phyloP scores from a whole-genome alignment of 2,797 vertebrate species.

The Gadopsis marmoratus region DNA sequence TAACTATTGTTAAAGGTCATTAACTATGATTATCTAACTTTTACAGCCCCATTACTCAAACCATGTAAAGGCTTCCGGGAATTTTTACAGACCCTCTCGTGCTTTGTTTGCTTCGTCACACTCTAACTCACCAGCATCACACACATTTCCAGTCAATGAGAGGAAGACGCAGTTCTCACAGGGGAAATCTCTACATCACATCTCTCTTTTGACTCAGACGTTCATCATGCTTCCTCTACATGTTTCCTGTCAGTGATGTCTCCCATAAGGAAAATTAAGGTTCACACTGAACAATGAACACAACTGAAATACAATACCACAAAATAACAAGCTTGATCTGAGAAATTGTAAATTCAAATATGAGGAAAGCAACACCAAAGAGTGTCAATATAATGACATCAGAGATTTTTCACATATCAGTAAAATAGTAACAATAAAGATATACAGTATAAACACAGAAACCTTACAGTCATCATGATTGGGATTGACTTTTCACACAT shows the following conservation, averaged over 20 bases:
- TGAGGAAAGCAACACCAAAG: conserved; percentile 22
- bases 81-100: conserved; percentile 31
- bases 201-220: conserved; percentile 73
- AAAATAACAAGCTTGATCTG: conserved; percentile 51
- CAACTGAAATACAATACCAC: conserved; percentile 34
- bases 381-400: conserved; percentile 56
- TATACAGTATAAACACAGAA: conserved; percentile 37
- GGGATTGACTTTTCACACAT: conserved; percentile 12
- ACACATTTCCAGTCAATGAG: conserved; percentile 51
- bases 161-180: conserved; percentile 12
- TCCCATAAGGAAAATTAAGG: conserved; percentile 52
- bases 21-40: conserved; percentile 48
- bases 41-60: conserved; percentile 36
- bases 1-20: conserved; percentile 46
- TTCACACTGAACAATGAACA: conserved; percentile 23
- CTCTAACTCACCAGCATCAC: conserved; percentile 17
- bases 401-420: conserved; percentile 35
- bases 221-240: conserved; percentile 54
- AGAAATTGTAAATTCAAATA: conserved; percentile 21
- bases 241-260: conserved; percentile 58
- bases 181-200: conserved; percentile 35
- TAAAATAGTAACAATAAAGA: conserved; percentile 24
- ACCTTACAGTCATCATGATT: conserved; percentile 7
- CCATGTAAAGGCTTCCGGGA: conserved; percentile 43
- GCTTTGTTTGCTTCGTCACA: conserved; percentile 42